Evolutionary conservation across 2,888 invertebrate genomes (phyloP).

Genomic region (Luperina nickerlii): DNA sequence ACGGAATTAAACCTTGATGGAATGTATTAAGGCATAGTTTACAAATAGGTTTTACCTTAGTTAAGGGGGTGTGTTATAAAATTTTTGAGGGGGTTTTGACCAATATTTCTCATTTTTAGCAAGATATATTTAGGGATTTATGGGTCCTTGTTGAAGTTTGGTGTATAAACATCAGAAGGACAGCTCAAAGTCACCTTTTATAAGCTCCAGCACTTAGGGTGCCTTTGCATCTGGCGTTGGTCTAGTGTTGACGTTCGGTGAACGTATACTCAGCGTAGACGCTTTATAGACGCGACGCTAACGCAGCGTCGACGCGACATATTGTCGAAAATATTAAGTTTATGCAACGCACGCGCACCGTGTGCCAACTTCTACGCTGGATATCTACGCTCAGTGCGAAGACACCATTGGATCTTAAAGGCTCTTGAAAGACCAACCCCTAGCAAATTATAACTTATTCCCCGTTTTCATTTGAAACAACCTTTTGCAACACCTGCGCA

Average conservation of each 20-base stretch:
- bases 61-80: constrained; percentile 23
- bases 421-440: neutral
- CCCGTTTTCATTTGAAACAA: neutral
- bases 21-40: constrained; percentile 22
- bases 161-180: neutral
- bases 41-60: neutral
- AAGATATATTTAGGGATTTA: neutral
- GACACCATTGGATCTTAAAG: neutral
- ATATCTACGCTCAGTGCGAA: neutral
- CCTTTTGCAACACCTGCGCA: neutral
- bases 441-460: neutral
- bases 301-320: neutral
- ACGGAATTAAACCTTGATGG: constrained; percentile 28
- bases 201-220: neutral
- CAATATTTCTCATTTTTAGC: neutral
- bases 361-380: neutral
- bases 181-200: neutral
- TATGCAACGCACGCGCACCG: neutral
- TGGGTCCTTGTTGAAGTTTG: neutral
- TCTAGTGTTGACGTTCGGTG: neutral
- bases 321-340: neutral
- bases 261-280: neutral
- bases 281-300: neutral
- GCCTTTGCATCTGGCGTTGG: neutral
- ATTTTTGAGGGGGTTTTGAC: neutral